Evolutionary conservation across 2,888 invertebrate genomes (phyloP), one percentile per base, ranked within the genome.

Genomic region (Ochropleura plecta): DNA sequence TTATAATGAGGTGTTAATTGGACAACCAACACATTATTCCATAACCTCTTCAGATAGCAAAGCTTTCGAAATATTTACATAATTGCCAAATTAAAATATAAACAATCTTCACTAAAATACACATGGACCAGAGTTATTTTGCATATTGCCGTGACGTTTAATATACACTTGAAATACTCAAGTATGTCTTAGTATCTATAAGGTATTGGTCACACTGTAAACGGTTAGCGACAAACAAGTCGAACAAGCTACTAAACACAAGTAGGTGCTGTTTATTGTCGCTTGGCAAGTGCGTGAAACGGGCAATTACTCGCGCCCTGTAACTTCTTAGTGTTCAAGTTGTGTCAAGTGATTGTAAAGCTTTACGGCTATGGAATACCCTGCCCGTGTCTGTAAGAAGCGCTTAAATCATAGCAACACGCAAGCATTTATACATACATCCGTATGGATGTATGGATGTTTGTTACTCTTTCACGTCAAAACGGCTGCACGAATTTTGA

Each of bases 1-100:
- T 78, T 68, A 53, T 68, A n/a, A 80, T 67, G n/a, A 66, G 67
- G 57, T 78, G 71, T 72, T 78, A 82, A 78, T 78, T 78, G 60
- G 60, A 57, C 44, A 68, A 60, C 49, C 30, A 63, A 49, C 70
- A 49, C 51, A 63, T 66, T 46, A 57, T 63, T 51, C 20, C 49
- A 49, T 66, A 57, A 67, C 20, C 77, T 70, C 68, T 76, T 68
- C 48, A 60, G 1, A 30, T 3, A 5, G 14, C 30, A 6, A 14
- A 78, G 68, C 79, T 79, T 79, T 79, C 76, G 53, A 74, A 81
- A 81, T 46, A 79, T 79, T 76, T 76, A 68, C 64, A 76, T 81
- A 76, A 59, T 81, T 81, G 57, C 12, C 48, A 51, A 62, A 66
- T 40, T 12, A 62, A 79, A 66, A 82, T 66, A 65, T 70, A 66